Base-by-base conservation (phyloP, 2,888 invertebrate genomes). In the Dicycla oo region DNA sequence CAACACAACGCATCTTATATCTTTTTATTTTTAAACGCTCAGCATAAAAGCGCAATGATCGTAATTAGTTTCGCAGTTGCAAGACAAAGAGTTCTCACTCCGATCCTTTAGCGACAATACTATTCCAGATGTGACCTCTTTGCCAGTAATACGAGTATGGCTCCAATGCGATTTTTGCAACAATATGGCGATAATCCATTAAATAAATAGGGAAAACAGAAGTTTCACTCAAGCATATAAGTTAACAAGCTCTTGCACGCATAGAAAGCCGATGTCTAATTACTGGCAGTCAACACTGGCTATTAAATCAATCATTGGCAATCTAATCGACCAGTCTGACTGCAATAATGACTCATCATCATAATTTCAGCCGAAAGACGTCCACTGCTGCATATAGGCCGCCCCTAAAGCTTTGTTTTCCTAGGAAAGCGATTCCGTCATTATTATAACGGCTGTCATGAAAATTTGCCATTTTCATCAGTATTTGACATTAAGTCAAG, bases 101-200 rank as follows among this genome's bases (percentile, higher is more conserved):
- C 73, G 62, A 83, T 82, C 73, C 73, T 76, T 77, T 81, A 51
- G 69, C 73, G 66, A 69, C 73, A 57, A 67, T 61, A 81, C 69
- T 80, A 84, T 82, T 80, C 82, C 90, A 89, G 90, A 89, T 89
- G 89, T 88, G 87, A 78, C 83, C 86, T 83, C 63, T 76, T 77
- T 86, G 40, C 40, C 15, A 54, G 43, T 64, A 54, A 60, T 77
- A 47, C 63, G 34, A 56, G 26, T 61, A 57, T 56, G 45, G 61
- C 23, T 57, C 34, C 30, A 69, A 65, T 61, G 63, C 60, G 45
- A 80, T 80, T 69, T 77, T 83, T 80, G 81, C 81, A 75, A 68
- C 77, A 40, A 80, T 74, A 58, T 74, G 40, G 43, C 34, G 45
- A 30, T 34, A 60, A 70, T 58, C 20, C 34, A 18, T 30, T 51